These are phyloP conservation scores for Pyralis farinalis DNA, from an alignment of 2,888 invertebrate species.

Conservation along the genomic window DNA sequence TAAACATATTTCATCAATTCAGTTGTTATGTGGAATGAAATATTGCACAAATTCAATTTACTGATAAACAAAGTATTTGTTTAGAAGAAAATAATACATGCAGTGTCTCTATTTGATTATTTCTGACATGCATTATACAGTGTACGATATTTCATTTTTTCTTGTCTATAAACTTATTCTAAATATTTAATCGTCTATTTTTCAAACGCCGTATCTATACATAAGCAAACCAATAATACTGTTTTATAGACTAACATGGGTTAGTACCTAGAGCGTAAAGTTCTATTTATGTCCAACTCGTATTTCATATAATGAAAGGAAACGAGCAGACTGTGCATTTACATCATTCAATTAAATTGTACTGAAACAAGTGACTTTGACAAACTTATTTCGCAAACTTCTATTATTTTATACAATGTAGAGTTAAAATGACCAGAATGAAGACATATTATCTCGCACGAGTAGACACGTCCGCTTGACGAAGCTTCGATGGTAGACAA, in stretches of 20 bases:
- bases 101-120: neutral
- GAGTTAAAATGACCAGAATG: conserved; percentile 12
- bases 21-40: neutral
- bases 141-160: neutral
- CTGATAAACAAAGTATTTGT: neutral
- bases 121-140: neutral
- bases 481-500: neutral
- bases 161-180: conserved; percentile 23
- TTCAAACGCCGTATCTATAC: conserved; percentile 27
- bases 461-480: conserved; percentile 4
- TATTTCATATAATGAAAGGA: neutral
- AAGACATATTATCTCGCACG: conserved; percentile 8
- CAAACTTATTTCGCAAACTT: conserved; percentile 10
- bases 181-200: conserved; percentile 36
- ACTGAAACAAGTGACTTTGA: conserved; percentile 12
- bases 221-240: conserved; percentile 52
- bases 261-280: too few species aligned
- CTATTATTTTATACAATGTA: conserved; percentile 8
- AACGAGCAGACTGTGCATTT: neutral
- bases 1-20: neutral
- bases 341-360: too few species aligned
- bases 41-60: conserved; percentile 4
- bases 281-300: too few species aligned
- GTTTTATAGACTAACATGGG: conserved; percentile 22
- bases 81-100: neutral